Evolutionary conservation across 2,888 invertebrate genomes (phyloP), one percentile per base, ranked within the genome.

Genomic region (Neocrepidodera transversa): DNA sequence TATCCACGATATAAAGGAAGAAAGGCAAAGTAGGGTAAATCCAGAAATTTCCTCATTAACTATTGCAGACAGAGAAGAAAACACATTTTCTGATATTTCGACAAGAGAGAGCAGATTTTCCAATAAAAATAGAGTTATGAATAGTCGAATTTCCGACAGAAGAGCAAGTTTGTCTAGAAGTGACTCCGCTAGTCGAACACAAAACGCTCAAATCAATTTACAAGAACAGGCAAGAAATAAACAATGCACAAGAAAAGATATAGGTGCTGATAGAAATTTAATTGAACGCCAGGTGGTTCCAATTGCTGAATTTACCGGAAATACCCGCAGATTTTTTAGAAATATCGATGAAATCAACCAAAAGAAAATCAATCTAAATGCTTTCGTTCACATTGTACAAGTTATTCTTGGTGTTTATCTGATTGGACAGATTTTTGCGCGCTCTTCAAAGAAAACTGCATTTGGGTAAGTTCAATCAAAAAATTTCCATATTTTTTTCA

Each of bases 101-200:
- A 2, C 6, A n/a, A n/a, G n/a, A n/a, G n/a, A n/a, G n/a, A n/a
- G n/a, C 6, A 28, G 28, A 28, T 28, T 10, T 10, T 28, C 28
- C 6, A 28, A 28, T 28, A 4, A 28, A 28, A 10, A 28, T 10
- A 28, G 28, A 28, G 10, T 10, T 23, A 6, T 23, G 23, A 23
- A 23, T 23, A 23, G 4, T 23, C 28, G 6, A 7, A 28, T 10
- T 28, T 28, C 23, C 4, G 28, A 28, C 2, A 28, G 8, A n/a
- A 48, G 53, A 36, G 58, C 42, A 4, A 17, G 8, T 48, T 42
- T 47, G 53, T 55, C 61, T 61, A 56, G 56, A 56, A 64, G 58
- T 53, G 63, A 64, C 63, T 64, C 63, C 61, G 28, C 53, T 59
- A 64, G 60, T 28, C 55, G 49, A 48, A 32, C 35, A 23, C n/a